A percentile compares a stretch with the other conserved stretches of the same genome.
These are phyloP conservation scores for Tinamus guttatus DNA, from an alignment of 2,113 vertebrate genomes.

Conservation along the genomic window DNA sequence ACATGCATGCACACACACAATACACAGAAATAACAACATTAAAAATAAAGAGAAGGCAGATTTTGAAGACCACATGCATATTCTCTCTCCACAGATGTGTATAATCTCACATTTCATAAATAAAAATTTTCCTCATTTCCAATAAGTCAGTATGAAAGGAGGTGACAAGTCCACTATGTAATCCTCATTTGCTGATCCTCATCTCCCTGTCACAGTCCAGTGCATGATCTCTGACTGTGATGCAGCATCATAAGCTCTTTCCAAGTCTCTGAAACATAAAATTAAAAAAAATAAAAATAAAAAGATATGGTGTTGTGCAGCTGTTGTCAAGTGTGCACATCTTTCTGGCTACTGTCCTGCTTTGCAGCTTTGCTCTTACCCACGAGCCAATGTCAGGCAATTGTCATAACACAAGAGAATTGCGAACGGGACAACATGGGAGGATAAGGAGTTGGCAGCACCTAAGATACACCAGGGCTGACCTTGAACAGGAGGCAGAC, in stretches of 20 bases:
- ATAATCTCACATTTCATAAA: background rate
- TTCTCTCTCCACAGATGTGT: background rate
- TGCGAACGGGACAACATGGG: background rate
- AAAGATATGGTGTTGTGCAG: accelerated
- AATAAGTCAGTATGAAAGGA: background rate
- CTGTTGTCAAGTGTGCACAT: background rate
- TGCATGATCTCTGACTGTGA: background rate
- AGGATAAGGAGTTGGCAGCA: background rate
- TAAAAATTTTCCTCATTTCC: background rate
- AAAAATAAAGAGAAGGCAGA: background rate
- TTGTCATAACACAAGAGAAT: background rate
- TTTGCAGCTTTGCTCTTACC: background rate
- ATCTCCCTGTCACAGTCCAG: background rate
- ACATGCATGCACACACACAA: background rate
- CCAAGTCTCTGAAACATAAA: background rate
- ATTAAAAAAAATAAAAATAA: too few species aligned
- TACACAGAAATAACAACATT: background rate
- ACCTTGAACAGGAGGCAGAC: background rate
- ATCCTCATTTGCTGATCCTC: background rate
- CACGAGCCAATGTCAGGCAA: background rate
- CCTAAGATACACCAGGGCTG: background rate
- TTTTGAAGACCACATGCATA: accelerated
- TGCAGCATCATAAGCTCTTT: background rate
- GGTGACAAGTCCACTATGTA: background rate
- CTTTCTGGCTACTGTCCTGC: background rate